Evolutionary conservation across 2,113 vertebrate genomes (phyloP), one percentile per base, ranked within the genome.

Genomic region (Carassius auratus): DNA sequence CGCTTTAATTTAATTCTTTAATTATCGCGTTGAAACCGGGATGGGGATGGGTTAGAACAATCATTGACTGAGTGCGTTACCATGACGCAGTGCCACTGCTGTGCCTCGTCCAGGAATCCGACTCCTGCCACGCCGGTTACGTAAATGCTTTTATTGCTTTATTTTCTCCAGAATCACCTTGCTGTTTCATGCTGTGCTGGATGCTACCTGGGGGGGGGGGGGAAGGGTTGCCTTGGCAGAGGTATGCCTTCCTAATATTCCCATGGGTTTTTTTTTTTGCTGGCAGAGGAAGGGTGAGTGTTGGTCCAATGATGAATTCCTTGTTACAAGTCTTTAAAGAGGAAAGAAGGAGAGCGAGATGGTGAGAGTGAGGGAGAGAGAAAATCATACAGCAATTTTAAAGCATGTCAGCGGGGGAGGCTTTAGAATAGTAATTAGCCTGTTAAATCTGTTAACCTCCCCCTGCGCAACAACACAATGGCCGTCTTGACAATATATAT

Each of bases 391-490:
- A 80, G 73, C 69, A 76, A 75, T 86, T 86, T 84, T 87, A 87
- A 76, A 83, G 64, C 23, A 55, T 79, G 83, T 89, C 88, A 88
- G 84, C 57, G 84, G 76, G 86, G 82, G 77, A 85, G 85, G 71
- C 76, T 82, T 84, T 66, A 61, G 75, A 85, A 88, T 88, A 80
- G 45, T 62, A 78, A 86, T 87, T 87, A 86, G 87, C 78, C 84
- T 64, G 71, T 88, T 85, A 87, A 87, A 86, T 80, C 81, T 85
- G 82, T 90, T 87, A 89, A 84, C 89, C 52, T 86, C 83, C 84
- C 85, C 64, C 87, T 59, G 86, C 33, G 83, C 75, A 42, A 78
- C 57, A 74, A 71, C 81, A 87, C 76, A 84, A 76, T 87, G 81
- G 84, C 26, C 84, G 83, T 52, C n/a, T 61, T n/a, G 26, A 12